Percentiles rank a stretch among this genome's conserved stretches.
Evolutionary conservation across 2,797 vertebrate species (phyloP).

Genomic region (Phrynocephalus vlangalii): DNA sequence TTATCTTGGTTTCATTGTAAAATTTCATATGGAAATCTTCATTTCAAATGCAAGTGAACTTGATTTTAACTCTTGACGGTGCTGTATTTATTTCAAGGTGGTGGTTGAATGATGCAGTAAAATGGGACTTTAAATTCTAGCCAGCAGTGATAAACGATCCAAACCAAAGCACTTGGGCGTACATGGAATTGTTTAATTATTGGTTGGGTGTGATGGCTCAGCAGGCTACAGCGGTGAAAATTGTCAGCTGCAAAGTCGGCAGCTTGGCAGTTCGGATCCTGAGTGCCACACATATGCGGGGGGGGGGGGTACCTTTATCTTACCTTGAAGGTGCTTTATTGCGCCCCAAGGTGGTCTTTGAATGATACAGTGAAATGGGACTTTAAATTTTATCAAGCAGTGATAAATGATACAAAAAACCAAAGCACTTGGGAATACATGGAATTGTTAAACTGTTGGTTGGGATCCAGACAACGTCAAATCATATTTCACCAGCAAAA

Average conservation of each 20-base stretch:
- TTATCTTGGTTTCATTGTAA: constrained; percentile 8
- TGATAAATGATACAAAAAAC: not conserved
- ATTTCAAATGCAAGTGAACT: not conserved
- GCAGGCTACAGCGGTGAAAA: too few species aligned
- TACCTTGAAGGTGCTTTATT: not conserved
- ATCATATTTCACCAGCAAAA: not conserved
- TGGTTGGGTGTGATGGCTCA: not conserved
- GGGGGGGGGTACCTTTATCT: too few species aligned
- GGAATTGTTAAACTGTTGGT: not conserved
- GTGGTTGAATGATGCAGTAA: not conserved
- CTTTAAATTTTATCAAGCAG: not conserved
- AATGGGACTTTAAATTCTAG: not conserved
- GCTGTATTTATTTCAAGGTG: not conserved
- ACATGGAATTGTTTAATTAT: not conserved
- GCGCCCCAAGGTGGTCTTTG: not conserved
- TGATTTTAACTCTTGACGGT: not conserved
- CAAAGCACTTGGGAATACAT: not conserved
- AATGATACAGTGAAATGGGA: not conserved
- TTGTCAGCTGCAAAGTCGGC: too few species aligned
- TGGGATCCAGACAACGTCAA: not conserved
- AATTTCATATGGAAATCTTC: not conserved
- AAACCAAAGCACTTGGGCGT: not conserved
- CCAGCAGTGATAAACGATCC: not conserved
- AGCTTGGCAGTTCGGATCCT: too few species aligned
- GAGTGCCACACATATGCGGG: too few species aligned